Conservation (phyloP, 35 echinoderm and acorn worm genomes). For the Nesometra sesokonis region DNA sequence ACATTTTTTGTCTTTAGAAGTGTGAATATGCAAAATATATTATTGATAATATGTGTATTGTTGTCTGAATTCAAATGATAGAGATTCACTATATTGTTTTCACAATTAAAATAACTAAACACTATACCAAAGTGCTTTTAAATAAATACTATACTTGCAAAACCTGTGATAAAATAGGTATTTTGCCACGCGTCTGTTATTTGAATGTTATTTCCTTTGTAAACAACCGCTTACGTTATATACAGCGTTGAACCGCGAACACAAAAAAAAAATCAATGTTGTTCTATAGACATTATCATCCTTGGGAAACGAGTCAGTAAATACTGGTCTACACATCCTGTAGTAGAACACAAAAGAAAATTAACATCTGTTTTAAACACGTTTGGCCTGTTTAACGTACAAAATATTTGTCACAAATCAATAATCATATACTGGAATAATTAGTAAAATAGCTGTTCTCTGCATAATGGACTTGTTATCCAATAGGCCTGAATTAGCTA, state of each 20-base stretch:
- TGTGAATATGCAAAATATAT: no score
- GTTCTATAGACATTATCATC: not conserved
- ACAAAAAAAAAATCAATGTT: not conserved
- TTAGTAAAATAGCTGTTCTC: not conserved
- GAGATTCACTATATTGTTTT: no score
- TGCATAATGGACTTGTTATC: not conserved
- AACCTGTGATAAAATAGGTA: not conserved
- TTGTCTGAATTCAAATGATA: no score
- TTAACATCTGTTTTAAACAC: not conserved
- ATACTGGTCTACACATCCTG: not conserved
- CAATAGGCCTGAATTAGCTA: not conserved
- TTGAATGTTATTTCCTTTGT: not conserved
- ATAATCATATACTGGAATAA: not conserved
- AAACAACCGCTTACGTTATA: not conserved
- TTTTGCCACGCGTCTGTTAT: not conserved
- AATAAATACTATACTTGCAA: not conserved
- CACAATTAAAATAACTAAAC: no score
- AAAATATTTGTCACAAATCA: not conserved
- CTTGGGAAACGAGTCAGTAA: not conserved
- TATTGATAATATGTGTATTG: no score
- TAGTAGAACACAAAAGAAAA: not conserved
- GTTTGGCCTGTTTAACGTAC: not conserved
- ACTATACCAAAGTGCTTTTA: no score
- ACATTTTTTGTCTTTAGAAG: no score
- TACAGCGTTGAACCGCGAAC: not conserved